These are phyloP conservation scores for Didymodactylos carnosus DNA, from an alignment of 2,888 invertebrate species.

Conservation along the genomic window DNA sequence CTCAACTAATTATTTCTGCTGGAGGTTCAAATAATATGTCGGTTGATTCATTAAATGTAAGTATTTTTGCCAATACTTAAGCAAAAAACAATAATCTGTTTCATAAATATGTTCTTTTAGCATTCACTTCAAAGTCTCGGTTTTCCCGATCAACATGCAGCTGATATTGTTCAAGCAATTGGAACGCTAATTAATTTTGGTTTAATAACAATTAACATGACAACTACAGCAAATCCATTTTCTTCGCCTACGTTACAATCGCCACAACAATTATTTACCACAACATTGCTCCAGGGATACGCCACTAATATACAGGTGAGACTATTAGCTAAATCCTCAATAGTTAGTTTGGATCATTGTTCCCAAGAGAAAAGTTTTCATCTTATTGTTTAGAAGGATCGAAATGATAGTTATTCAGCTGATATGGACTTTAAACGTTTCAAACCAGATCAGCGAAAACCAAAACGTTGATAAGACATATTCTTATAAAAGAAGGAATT, in stretches of 20 bases:
- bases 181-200: background rate
- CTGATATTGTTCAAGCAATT: background rate
- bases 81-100: background rate
- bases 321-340: too few species aligned
- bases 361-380: background rate
- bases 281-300: too few species aligned
- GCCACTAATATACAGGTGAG: too few species aligned
- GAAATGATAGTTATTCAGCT: background rate
- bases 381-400: background rate
- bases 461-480: too few species aligned
- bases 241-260: background rate
- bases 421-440: background rate
- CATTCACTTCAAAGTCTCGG: background rate
- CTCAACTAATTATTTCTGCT: constrained; percentile 4
- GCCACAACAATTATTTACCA: background rate
- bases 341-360: background rate
- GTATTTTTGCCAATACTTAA: background rate
- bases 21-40: constrained; percentile 8
- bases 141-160: background rate
- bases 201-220: background rate
- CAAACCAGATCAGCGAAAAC: background rate
- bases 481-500: too few species aligned
- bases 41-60: constrained; percentile 3
- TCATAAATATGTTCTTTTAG: background rate
- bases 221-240: background rate